These are phyloP conservation scores for Tetramorium alpestre DNA, from an alignment of 1,140 invertebrate species.

Conservation along the genomic window DNA sequence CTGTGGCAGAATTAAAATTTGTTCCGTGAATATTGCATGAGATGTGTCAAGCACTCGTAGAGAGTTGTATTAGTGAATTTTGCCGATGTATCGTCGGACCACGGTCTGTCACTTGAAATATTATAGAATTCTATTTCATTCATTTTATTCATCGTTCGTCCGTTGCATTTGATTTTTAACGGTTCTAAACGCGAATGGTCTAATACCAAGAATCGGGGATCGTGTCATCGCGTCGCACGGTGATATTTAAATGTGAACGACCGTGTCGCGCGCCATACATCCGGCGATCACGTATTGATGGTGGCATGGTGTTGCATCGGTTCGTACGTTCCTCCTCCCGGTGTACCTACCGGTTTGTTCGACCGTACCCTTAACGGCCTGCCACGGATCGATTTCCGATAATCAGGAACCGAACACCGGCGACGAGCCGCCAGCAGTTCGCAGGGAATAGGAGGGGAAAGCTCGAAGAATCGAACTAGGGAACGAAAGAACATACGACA, in stretches of 20 bases:
- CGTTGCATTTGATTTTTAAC: constrained; percentile 14
- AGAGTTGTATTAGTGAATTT: not conserved
- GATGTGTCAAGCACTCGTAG: not conserved
- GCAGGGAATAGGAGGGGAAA: constrained; percentile 15
- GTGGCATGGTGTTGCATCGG: constrained; percentile 20
- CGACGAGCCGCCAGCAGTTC: constrained; percentile 21
- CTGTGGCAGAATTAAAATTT: not conserved
- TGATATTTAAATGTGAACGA: constrained; percentile 78
- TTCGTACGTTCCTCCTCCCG: constrained; percentile 22
- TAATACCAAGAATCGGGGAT: constrained; percentile 32
- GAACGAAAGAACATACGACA: constrained; percentile 53
- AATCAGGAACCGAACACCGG: constrained; percentile 73
- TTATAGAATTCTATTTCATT: not conserved
- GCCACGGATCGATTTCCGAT: constrained; percentile 76
- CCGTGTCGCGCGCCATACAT: constrained; percentile 55
- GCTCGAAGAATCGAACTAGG: constrained; percentile 60
- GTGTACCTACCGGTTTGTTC: constrained; percentile 56
- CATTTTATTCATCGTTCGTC: not conserved
- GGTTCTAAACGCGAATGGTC: not conserved
- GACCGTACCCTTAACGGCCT: constrained; percentile 68
- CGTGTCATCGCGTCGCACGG: constrained; percentile 44
- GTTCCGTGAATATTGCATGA: not conserved
- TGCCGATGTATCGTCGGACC: not conserved
- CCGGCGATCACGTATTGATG: constrained; percentile 50
- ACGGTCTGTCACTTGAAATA: not conserved